phyloP scores from a whole-genome alignment of 92 coral and sea anemone species.

The Palythoa grandis region DNA sequence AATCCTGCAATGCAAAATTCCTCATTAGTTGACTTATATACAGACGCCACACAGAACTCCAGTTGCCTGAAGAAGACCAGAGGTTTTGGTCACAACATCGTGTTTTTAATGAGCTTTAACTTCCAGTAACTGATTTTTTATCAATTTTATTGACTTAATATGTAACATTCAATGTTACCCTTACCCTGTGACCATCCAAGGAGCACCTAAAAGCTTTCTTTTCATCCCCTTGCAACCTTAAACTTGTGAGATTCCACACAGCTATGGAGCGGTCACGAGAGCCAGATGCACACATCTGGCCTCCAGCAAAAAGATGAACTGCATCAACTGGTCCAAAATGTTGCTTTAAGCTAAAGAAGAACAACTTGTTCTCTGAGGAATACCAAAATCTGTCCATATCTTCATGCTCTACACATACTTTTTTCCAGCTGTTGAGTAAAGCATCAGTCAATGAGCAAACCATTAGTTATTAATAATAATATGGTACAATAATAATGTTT shows the following conservation, averaged over 20 bases:
- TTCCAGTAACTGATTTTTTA: no score
- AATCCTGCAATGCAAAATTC: no score
- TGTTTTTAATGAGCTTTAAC: no score
- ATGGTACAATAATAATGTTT: no score
- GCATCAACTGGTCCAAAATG: constrained; percentile 90
- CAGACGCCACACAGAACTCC: no score
- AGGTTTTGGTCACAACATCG: no score
- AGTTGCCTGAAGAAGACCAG: no score
- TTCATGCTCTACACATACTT: constrained; percentile 84
- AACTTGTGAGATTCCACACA: constrained; percentile 67
- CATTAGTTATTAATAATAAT: no score
- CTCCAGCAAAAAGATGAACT: constrained; percentile 76
- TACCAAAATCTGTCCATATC: constrained; percentile 88
- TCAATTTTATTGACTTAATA: no score
- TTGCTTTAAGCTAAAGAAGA: constrained; percentile 69
- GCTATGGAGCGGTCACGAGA: constrained; percentile 79
- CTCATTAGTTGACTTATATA: no score
- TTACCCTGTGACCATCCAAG: constrained; percentile 87
- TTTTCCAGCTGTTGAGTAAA: constrained; percentile 69
- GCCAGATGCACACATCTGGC: constrained; percentile 81
- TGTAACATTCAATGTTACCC: no score
- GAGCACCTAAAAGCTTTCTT: constrained; percentile 70
- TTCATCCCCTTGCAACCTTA: constrained; percentile 61
- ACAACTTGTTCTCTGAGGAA: constrained; percentile 60
- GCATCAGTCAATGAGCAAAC: neutral